Evolutionary conservation across 2,797 vertebrate species (phyloP), one percentile per base, ranked within the genome.

Genomic region (Semotilus atromaculatus): DNA sequence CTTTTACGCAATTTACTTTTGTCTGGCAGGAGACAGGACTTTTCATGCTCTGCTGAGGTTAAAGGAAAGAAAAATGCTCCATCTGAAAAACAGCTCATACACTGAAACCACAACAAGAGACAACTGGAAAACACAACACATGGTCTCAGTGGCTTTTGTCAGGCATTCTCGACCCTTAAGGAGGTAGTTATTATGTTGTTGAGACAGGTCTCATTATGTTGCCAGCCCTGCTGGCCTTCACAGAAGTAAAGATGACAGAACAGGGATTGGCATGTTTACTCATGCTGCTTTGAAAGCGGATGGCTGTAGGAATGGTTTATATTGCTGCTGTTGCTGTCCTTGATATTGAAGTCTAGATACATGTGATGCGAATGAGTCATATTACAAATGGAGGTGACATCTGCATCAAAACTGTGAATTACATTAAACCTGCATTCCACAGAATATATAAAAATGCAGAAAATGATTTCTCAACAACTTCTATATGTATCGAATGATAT

Each of bases 1-100:
- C 71, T 58, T 70, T 81, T 83, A 60, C 64, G 21, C 66, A 68
- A 74, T 60, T 83, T 80, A 80, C 81, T 83, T 86, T 77, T 81
- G 55, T 81, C 62, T 83, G 80, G 45, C 71, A 78, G 77, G 38
- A 82, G 60, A 66, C 0, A 31, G 18, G 53, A 38, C 51, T 75
- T 51, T 67, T 53, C 45, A 55, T 73, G 10, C 23, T 26, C 21
- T 53, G 21, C 31, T n/a, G 43, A 75, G 21, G 70, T 82, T 64
- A 64, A 75, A 75, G 31, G 10, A 26, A 62, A 82, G 26, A 73
- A 82, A 68, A 51, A 64, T 31, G 2, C 19, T 45, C 26, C 29
- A 51, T 53, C 64, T 80, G 45, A 68, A 36, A 53, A 34, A 21
- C 29, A 53, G 64, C 77, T 68, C 45, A 36, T 51, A 51, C 13